Evolutionary conservation across 2,113 vertebrate genomes (phyloP).

Genomic region (Mionectes macconnelli): DNA sequence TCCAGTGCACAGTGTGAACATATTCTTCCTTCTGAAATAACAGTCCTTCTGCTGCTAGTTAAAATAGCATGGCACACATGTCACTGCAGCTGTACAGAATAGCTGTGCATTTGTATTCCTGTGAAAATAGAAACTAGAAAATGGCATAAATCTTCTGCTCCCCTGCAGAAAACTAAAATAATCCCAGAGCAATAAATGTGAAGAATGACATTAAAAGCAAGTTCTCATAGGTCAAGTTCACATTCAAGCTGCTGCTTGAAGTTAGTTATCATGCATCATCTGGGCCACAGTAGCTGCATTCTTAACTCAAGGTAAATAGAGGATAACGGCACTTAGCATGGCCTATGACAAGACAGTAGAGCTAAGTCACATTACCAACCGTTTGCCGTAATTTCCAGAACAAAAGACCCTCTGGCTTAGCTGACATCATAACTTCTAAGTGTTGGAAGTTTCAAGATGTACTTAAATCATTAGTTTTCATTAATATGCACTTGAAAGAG

Average conservation of each 20-base stretch:
- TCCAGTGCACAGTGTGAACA: not conserved
- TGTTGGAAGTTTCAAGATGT: not conserved
- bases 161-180: slow-evolving; percentile 26
- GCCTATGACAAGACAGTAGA: not conserved
- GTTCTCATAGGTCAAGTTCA: not conserved
- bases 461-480: not conserved
- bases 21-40: not conserved
- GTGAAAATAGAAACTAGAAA: not conserved
- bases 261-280: not conserved
- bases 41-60: not conserved
- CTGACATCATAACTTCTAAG: not conserved
- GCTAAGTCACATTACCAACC: not conserved
- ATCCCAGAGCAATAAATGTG: not conserved
- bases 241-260: not conserved
- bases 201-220: not conserved
- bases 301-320: not conserved
- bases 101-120: not conserved
- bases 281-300: not conserved
- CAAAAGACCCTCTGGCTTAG: not conserved
- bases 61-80: not conserved
- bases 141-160: not conserved
- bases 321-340: not conserved
- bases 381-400: not conserved
- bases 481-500: not conserved
- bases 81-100: not conserved